Conservation (phyloP, 2,113 vertebrate genomes). For the Hypanus sabinus region DNA sequence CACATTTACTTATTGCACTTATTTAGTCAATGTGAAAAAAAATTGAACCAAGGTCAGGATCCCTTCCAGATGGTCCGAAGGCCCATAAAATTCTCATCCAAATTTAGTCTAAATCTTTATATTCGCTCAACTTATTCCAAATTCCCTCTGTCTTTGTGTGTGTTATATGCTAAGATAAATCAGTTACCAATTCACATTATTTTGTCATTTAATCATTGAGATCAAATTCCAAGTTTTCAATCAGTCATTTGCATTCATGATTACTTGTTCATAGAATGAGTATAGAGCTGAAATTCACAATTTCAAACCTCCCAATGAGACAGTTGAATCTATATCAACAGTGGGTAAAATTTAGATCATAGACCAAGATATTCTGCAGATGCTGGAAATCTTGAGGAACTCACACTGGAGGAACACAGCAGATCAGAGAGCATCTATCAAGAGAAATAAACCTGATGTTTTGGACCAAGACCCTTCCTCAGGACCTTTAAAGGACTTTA, state of each 20-base stretch:
- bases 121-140: background rate
- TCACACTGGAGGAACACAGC: too few relatives aligned
- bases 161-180: background rate
- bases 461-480: too few relatives aligned
- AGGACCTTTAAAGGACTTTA: too few relatives aligned
- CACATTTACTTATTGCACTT: background rate
- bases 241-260: background rate
- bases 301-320: background rate
- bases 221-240: background rate
- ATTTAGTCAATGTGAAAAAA: background rate
- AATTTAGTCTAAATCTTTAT: background rate
- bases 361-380: too few relatives aligned
- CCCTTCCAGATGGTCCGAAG: constrained; percentile 8
- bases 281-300: too few relatives aligned
- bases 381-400: too few relatives aligned
- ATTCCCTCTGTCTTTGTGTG: background rate
- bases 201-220: background rate
- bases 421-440: too few relatives aligned
- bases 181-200: background rate
- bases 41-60: constrained; percentile 24
- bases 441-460: too few relatives aligned
- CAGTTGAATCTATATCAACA: background rate
- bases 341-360: background rate
- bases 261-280: background rate
- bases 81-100: constrained; percentile 12